phyloP scores from a whole-genome alignment of 2,113 vertebrate genomes.

The Cranoglanis bouderius region DNA sequence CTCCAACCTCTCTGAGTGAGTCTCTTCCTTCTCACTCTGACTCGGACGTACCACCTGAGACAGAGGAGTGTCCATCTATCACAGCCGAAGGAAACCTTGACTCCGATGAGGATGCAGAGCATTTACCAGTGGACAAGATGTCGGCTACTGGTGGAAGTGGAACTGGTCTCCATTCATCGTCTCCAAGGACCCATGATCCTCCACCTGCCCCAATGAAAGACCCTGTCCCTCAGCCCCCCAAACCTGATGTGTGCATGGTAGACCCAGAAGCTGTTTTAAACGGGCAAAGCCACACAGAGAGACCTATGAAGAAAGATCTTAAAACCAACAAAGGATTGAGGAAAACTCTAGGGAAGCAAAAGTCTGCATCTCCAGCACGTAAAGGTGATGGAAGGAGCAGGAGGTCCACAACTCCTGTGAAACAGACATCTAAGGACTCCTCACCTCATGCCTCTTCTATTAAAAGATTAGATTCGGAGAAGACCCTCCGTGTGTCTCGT shows the following conservation, averaged over 20 bases:
- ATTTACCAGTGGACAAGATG: conserved; percentile 90
- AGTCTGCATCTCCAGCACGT: conserved; percentile 85
- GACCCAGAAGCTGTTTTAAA: conserved; percentile 88
- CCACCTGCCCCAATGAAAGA: conserved; percentile 84
- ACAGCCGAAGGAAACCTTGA: conserved; percentile 95
- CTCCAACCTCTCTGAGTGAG: conserved; percentile 90
- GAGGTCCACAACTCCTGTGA: conserved; percentile 83
- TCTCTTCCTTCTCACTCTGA: conserved; percentile 93
- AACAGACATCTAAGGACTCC: conserved; percentile 77
- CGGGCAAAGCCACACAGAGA: conserved; percentile 81
- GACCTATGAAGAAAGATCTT: conserved; percentile 83
- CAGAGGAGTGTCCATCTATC: conserved; percentile 96
- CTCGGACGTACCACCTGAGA: conserved; percentile 94
- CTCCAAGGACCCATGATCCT: conserved; percentile 82
- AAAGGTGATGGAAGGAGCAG: conserved; percentile 82
- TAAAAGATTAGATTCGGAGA: conserved; percentile 81
- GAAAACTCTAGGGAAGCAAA: conserved; percentile 81
- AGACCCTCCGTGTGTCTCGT: conserved; percentile 72
- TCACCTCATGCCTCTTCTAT: conserved; percentile 75
- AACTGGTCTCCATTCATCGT: conserved; percentile 75
- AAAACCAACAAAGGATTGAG: conserved; percentile 85
- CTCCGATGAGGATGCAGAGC: conserved; percentile 95
- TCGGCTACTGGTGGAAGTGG: conserved; percentile 73
- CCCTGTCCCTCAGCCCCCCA: conserved; percentile 85
- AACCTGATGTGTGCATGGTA: conserved; percentile 97